Evolutionary conservation across 2,797 vertebrate species (phyloP).

Genomic region (Helostoma temminkii): DNA sequence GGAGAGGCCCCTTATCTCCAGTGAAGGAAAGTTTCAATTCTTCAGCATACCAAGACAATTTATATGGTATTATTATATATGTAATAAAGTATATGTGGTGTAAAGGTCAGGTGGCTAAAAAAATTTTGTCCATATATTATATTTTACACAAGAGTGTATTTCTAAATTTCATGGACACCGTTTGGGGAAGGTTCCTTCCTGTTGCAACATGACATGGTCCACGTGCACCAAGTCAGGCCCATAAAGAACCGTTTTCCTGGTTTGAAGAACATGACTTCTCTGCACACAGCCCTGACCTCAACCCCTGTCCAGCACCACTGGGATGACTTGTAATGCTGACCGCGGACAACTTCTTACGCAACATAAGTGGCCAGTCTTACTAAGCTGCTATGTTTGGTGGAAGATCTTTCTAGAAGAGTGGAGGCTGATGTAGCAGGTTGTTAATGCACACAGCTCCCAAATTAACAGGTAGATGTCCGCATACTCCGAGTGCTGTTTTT

Average conservation of each 20-base stretch:
- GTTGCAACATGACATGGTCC: not conserved
- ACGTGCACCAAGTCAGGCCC: too few relatives aligned
- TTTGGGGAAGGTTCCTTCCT: not conserved
- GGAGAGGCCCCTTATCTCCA: too few relatives aligned
- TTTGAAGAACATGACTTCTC: not conserved
- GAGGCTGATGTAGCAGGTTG: too few relatives aligned
- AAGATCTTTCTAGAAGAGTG: slow-evolving; percentile 3
- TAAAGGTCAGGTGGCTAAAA: too few relatives aligned
- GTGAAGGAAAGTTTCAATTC: too few relatives aligned
- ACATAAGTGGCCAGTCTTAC: not conserved
- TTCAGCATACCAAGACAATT: too few relatives aligned
- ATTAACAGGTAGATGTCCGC: not conserved
- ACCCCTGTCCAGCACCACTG: not conserved
- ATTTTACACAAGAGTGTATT: not conserved
- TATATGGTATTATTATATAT: too few relatives aligned
- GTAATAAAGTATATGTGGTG: too few relatives aligned
- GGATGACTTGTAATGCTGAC: too few relatives aligned
- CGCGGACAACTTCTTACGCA: not conserved
- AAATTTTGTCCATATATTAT: too few relatives aligned
- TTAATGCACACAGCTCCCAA: too few relatives aligned
- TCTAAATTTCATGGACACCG: not conserved
- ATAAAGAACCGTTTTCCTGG: not conserved
- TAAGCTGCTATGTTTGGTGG: slow-evolving; percentile 13
- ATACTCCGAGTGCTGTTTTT: not conserved
- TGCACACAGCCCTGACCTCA: not conserved